Evolutionary conservation across 64 coral and sea anemone species (phyloP).

Genomic region (Montipora sp.): DNA sequence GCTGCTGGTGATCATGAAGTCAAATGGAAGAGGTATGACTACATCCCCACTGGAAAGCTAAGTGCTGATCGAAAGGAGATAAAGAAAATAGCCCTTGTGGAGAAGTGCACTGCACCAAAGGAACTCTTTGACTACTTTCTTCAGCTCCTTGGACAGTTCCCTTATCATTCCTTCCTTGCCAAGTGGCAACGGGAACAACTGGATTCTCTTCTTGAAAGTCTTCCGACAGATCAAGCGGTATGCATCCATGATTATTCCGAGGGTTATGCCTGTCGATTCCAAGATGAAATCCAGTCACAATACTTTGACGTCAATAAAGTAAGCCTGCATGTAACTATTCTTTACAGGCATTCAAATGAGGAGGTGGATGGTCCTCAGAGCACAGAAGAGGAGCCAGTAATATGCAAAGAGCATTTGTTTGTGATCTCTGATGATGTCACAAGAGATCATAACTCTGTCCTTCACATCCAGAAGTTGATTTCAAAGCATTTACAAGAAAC

Average conservation of each 20-base stretch:
- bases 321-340: constrained; percentile 35
- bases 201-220: constrained; percentile 6
- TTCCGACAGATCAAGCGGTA: neutral
- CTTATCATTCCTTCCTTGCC: constrained; percentile 33
- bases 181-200: constrained; percentile 51
- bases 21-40: constrained; percentile 26
- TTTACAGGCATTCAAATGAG: constrained; percentile 8
- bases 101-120: constrained; percentile 33
- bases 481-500: too few species aligned
- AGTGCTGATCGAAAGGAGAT: constrained; percentile 36
- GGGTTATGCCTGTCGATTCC: constrained; percentile 29
- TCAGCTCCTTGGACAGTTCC: neutral
- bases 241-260: constrained; percentile 62
- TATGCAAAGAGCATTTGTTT: constrained; percentile 47
- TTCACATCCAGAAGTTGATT: neutral
- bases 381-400: neutral
- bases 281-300: constrained; percentile 40
- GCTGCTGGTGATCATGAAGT: neutral
- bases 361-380: neutral
- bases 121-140: constrained; percentile 44
- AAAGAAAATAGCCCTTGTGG: constrained; percentile 55
- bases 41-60: constrained; percentile 7
- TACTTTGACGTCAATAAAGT: constrained; percentile 35
- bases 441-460: constrained; percentile 13
- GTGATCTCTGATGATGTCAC: neutral